Evolutionary conservation across 2,888 invertebrate genomes (phyloP), one percentile per base, ranked within the genome.

Genomic region (Drosophila picticornis): DNA sequence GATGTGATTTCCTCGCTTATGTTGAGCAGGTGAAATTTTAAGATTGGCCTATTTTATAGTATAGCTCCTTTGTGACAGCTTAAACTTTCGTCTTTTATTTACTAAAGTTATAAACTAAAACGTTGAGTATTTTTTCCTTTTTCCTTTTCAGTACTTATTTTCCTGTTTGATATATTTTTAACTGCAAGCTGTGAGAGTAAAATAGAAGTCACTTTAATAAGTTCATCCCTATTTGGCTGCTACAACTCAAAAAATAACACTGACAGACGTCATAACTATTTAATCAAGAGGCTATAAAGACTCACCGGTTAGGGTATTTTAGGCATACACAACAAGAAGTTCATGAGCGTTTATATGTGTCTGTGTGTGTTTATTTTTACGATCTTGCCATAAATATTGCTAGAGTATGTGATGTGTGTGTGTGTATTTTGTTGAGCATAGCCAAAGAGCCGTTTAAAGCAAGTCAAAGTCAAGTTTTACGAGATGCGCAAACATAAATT

Each of bases 401-500:
- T 53, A 22, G 55, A 58, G 70, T 43, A 76, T 76, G 25, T 60
- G 48, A 56, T 53, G 48, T 53, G 63, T 57, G 29, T 36, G 38
- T 63, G 56, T 38, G 59, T 56, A n/a, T 76, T 76, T 75, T 71
- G 61, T 71, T 77, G 74, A 43, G 57, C 50, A 74, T 58, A 65
- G 68, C 61, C 75, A 50, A 79, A 74, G 63, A 68, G 80, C 59
- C 65, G 76, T 80, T 80, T 78, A 78, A 80, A 80, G 77, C 86
- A 81, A 86, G 89, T 77, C 84, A 84, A 88, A 88, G 81, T 88
- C 85, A 85, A 85, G 84, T 88, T 85, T 86, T 76, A 79, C 75
- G 75, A 72, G 75, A 67, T 71, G 84, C 50, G 61, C 65, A 72
- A 81, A 74, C 81, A 80, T 81, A 85, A 85, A 85, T 85, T 70